Evolutionary conservation across 2,888 invertebrate species (phyloP), one percentile per base, ranked within the genome.

Genomic region (Meteorus colon): DNA sequence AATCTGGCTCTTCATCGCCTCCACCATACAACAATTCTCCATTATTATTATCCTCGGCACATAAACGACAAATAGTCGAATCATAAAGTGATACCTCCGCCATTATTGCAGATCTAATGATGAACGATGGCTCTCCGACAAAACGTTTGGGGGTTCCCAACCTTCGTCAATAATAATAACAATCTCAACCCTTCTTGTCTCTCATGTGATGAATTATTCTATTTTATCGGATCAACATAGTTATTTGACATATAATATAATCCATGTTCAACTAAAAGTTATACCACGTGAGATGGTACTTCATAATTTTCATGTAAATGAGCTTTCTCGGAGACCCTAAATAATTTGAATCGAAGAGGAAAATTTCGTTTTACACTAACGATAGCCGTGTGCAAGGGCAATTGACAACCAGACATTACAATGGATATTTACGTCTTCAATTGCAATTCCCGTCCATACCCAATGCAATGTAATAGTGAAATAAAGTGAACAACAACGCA

Each of bases 31-130:
- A 90, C 85, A 92, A 90, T 81, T 93, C 92, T 87, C 94, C 94
- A 87, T 93, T 93, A 83, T 92, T 91, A 90, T 94, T 94, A 91
- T 94, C 92, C 90, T 93, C 93, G 27, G 93, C 94, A 91, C 95
- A 95, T 89, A 95, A 92, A 90, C 95, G 92, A 90, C 95, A 95
- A 90, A 94, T 91, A 80, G 91, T 92, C 82, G 94, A 94, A 91
- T 94, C 92, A 87, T 92, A 93, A 83, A 94, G 92, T 87, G 86
- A 84, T 79, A 88, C 88, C 82, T 90, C 89, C 85, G 83, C 84
- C 87, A 87, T 88, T 80, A 78, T 77, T 14, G 19, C 27, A 19
- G 73, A 14, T 31, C 55, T 19, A 73, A 67, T 65, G 34, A n/a
- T 65, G 65, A 65, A n/a, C 19, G 34, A n/a, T 31, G 37, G 12